Conservation (phyloP, 1,140 invertebrate genomes). For the Drosophila funebris region DNA sequence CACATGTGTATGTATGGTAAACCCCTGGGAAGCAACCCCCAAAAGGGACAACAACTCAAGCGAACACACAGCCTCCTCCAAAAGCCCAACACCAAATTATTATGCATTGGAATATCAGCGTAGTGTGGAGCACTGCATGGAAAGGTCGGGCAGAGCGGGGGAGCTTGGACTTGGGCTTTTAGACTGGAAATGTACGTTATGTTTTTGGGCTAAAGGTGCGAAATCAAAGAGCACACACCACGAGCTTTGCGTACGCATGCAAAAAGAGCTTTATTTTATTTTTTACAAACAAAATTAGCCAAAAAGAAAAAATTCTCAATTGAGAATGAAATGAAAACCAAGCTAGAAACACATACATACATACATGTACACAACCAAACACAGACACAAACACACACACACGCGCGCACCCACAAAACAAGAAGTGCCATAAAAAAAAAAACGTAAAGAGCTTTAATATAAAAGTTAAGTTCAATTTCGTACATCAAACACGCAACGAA, state of each 20-base stretch:
- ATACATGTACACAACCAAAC: neutral
- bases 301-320: neutral
- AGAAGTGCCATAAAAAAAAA: neutral
- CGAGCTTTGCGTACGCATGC: constrained; percentile 11
- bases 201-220: neutral
- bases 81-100: constrained; percentile 18
- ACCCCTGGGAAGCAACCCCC: constrained; percentile 31
- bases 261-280: neutral
- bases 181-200: constrained; percentile 16
- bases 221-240: constrained; percentile 17
- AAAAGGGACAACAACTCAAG: constrained; percentile 9
- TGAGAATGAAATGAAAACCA: neutral
- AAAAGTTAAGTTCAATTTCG: constrained; percentile 57
- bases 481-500: constrained; percentile 61
- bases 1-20: neutral
- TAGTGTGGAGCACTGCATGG: no score
- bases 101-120: constrained; percentile 43
- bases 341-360: neutral
- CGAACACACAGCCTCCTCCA: constrained; percentile 1
- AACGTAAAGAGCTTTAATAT: constrained; percentile 40
- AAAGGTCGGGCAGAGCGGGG: no score
- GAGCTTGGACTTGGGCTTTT: no score
- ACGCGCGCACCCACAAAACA: neutral
- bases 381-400: neutral
- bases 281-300: constrained; percentile 5